Conservation (phyloP, 2,113 vertebrate genomes). For the Corythornis madagascariensis region DNA sequence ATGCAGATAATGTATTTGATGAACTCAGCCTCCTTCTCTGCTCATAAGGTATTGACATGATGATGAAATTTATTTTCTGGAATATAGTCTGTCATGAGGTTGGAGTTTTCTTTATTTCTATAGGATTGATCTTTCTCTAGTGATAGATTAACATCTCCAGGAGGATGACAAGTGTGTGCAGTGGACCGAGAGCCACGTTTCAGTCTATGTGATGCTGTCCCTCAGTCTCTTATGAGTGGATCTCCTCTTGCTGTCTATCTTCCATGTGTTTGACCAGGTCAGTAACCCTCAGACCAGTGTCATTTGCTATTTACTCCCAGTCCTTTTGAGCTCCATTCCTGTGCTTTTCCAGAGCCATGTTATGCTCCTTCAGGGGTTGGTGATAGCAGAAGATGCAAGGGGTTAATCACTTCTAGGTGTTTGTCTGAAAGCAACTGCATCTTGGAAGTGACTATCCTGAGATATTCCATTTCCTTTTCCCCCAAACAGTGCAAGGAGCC, state of each 20-base stretch:
- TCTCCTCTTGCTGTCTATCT: not conserved
- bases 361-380: not conserved
- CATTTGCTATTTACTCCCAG: accelerated
- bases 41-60: not conserved
- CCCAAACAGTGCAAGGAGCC: not conserved
- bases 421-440: not conserved
- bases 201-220: not conserved
- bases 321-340: not conserved
- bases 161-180: accelerated
- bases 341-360: not conserved
- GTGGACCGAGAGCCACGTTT: not conserved
- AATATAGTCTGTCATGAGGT: not conserved
- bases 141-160: not conserved
- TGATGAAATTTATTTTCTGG: not conserved
- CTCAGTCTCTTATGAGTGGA: not conserved
- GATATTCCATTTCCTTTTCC: not conserved
- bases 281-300: too few species aligned
- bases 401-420: not conserved
- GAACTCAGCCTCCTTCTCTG: not conserved
- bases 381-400: not conserved
- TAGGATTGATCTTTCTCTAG: not conserved
- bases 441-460: not conserved
- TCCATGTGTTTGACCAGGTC: not conserved
- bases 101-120: not conserved
- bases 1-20: conserved; percentile 4